These are phyloP conservation scores for Psephotus haematonotus DNA, from an alignment of 2,113 vertebrate species.

Conservation along the genomic window DNA sequence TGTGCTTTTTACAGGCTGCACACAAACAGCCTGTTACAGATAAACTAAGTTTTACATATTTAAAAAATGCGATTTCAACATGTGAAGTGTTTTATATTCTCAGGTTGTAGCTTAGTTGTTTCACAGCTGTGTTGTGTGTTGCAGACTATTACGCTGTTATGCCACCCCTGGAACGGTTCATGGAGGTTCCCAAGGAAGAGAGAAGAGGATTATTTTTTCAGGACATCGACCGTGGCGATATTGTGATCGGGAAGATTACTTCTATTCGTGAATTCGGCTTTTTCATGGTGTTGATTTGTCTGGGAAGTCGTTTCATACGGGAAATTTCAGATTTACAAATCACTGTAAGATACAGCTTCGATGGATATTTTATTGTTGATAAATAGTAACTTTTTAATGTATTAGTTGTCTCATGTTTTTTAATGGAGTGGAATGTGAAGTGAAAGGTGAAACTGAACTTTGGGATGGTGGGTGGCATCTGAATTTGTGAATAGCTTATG, in stretches of 20 bases:
- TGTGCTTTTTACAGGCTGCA: rapidly evolving
- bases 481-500: neutral
- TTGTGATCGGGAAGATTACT: constrained; percentile 90
- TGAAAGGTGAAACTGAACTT: neutral
- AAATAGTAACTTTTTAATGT: neutral
- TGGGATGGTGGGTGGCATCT: neutral
- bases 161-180: constrained; percentile 92
- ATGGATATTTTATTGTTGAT: neutral
- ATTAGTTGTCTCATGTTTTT: rapidly evolving
- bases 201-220: constrained; percentile 88
- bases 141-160: constrained; percentile 90
- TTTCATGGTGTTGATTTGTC: constrained; percentile 92
- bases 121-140: neutral
- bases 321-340: constrained; percentile 92
- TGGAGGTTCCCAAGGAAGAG: constrained; percentile 87
- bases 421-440: rapidly evolving
- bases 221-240: constrained; percentile 90
- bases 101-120: no score
- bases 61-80: neutral
- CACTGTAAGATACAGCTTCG: constrained; percentile 77
- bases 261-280: constrained; percentile 96
- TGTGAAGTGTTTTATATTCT: neutral
- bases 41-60: neutral
- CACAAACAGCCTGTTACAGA: rapidly evolving
- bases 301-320: constrained; percentile 84